phyloP scores from a whole-genome alignment of 2,888 invertebrate species.

The Unio delphinus region DNA sequence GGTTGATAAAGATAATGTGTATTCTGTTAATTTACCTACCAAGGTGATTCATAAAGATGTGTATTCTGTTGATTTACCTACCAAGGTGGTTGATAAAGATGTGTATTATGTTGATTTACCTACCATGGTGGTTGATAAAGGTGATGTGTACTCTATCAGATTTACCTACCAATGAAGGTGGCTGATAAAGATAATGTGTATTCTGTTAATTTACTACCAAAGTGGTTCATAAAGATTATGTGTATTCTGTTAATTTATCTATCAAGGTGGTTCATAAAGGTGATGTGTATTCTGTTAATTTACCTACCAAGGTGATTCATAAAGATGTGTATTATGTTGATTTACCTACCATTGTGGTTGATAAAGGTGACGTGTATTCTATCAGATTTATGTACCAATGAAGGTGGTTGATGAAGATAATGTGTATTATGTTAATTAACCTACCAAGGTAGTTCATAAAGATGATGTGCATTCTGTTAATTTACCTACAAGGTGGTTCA shows the following conservation, averaged over 20 bases:
- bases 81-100: conserved; percentile 48
- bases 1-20: conserved; percentile 64
- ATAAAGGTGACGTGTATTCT: too few species aligned
- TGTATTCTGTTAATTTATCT: conserved; percentile 5
- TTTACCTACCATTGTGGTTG: too few species aligned
- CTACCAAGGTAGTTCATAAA: conserved; percentile 46
- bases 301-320: too few species aligned
- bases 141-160: too few species aligned
- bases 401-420: conserved; percentile 65
- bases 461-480: conserved; percentile 58
- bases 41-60: too few species aligned
- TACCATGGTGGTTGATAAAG: too few species aligned
- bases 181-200: conserved; percentile 56
- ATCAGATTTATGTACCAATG: conserved; percentile 33
- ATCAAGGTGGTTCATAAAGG: conserved; percentile 67
- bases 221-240: too few species aligned
- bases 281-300: conserved; percentile 56
- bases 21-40: conserved; percentile 42
- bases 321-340: too few species aligned
- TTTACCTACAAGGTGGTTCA: conserved; percentile 51
- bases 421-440: conserved; percentile 34
- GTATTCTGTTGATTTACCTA: conserved; percentile 15
- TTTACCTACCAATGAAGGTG: conserved; percentile 52
- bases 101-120: too few species aligned
- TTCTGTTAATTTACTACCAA: too few species aligned